Evolutionary conservation across 2,113 vertebrate genomes (phyloP), one percentile per base, ranked within the genome.

Genomic region (Phrynosoma blainvillii): DNA sequence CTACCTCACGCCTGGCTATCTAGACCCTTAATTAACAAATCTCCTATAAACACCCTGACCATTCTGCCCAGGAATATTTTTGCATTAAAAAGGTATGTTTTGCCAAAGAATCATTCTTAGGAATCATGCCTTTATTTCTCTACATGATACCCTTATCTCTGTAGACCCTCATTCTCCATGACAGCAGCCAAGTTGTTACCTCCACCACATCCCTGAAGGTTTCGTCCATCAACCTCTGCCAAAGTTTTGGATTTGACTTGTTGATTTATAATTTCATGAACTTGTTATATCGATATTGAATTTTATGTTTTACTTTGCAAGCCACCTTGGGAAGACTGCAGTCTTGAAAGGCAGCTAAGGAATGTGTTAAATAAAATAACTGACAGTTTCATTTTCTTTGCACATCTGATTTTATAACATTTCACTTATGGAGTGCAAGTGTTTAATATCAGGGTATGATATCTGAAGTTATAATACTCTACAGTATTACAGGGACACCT

Each of bases 371-470:
- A 75, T 75, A 75, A 75, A 75, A 18, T 32, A 16, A 74, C 14
- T 18, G n/a, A 74, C 32, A 21, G 54, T 7, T 87, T 47, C 11
- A 81, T 42, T 65, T 82, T 76, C 80, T 75, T 52, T 65, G 71
- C 3, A 36, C n/a, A 66, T 82, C 21, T 76, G 14, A 54, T 27
- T 85, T 59, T 66, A 82, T 40, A 77, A 83, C 52, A 13, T 18
- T 30, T 59, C 30, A 82, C 56, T n/a, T 82, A 54, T 30, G 3
- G 6, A 47, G 80, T 4, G 0, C 0, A 0, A 0, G 0, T 0
- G 0, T 18, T 5, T 18, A 62, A 0, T 4, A 6, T 2, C n/a
- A 0, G 21, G 42, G 2, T 4, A 82, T 4, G 30, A 0, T 75
- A 75, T 76, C 8, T 77, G 71, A 52, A 74, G 21, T 40, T 77